Base-by-base conservation (phyloP, 2,888 invertebrate species). In the Phorcus lineatus region DNA sequence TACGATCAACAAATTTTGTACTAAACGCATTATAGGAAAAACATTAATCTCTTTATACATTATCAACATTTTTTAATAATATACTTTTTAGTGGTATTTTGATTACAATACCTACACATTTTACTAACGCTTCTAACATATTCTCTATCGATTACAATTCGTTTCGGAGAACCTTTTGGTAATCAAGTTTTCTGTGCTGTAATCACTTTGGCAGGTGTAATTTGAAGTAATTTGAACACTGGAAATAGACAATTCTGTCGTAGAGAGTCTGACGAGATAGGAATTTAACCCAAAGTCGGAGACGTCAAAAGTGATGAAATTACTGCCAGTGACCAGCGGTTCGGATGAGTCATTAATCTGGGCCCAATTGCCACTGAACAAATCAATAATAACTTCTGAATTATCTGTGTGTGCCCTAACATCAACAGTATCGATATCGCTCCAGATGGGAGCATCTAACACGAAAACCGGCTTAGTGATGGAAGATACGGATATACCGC, bases 381-480 rank as follows among this genome's bases (percentile, higher is more conserved):
- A 24, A 16, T 24, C 47, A 36, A 74, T 74, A 17, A 40, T 36
- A n/a, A 31, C 74, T 16, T 74, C 74, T 17, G 19, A 13, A 22
- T 36, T 31, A 22, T 74, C 74, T 22, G 31, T 74, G 17, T 28
- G 13, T 6, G 74, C 74, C 40, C 36, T 36, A 19, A 74, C n/a
- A 17, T 31, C 31, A 36, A 74, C 36, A 19, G 19, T 36, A 11
- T 74, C 36, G 19, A 11, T 36, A 11, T 74, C 36, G 19, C 81
- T 80, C 85, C 85, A 87, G 16, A 47, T 24, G 0, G 84, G 82
- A 4, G 81, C 74, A 16, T 70, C 74, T 74, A 86, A 83, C 22
- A 79, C 78, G 77, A 87, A 87, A 2, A 85, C 52, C 6, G 87
- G 87, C 2, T 81, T 66, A 2, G 79, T 54, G 6, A 79, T 77